A percentile compares a stretch with the other conserved stretches of the same genome.
phyloP scores from a whole-genome alignment of 1,140 invertebrate genomes.

The Delia radicum region DNA sequence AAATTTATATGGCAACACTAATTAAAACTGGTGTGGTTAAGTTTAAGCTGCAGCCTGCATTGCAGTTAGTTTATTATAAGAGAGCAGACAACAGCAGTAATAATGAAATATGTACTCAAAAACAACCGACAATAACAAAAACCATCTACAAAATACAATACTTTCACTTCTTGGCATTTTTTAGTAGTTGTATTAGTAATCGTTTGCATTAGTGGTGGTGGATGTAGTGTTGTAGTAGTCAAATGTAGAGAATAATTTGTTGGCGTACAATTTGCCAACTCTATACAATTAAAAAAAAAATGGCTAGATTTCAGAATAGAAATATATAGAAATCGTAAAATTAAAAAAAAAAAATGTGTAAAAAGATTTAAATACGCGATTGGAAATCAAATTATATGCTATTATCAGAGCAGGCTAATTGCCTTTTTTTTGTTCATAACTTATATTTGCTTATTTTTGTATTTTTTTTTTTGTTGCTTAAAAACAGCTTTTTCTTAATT shows the following conservation, averaged over 20 bases:
- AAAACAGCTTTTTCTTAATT: too few relatives aligned
- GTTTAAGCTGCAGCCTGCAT: background rate
- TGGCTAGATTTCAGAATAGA: too few relatives aligned
- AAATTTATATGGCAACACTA: background rate
- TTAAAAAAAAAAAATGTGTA: background rate
- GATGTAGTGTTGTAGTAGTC: background rate
- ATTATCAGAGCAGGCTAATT: too few relatives aligned
- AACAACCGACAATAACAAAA: background rate
- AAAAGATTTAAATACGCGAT: too few relatives aligned
- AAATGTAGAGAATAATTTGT: background rate
- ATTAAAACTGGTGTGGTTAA: background rate
- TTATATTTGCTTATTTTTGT: too few relatives aligned
- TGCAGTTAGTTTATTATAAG: background rate
- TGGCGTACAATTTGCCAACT: too few relatives aligned
- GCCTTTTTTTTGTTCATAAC: too few relatives aligned
- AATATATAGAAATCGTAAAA: background rate
- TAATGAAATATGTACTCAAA: background rate
- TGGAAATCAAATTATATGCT: too few relatives aligned
- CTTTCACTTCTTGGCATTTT: background rate
- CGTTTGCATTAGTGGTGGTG: too few relatives aligned
- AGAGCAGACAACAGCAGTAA: background rate
- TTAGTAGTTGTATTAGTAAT: background rate
- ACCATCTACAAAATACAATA: background rate
- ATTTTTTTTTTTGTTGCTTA: too few relatives aligned
- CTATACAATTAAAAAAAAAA: too few relatives aligned